Base-by-base conservation (phyloP, 1,140 invertebrate species). In the Oppia nitens region DNA sequence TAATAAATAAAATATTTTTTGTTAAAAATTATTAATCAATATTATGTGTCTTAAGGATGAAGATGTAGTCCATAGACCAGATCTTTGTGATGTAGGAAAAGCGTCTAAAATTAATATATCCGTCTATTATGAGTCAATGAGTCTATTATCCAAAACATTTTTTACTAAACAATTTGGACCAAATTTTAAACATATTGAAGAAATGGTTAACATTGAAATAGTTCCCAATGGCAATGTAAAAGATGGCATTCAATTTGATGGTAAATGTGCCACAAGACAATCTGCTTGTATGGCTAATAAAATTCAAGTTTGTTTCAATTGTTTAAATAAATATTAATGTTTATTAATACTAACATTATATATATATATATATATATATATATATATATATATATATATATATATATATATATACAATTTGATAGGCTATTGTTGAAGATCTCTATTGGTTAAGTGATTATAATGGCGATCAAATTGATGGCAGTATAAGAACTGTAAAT, bases 171-270 rank as follows among this genome's bases (percentile, higher is more conserved):
- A 57, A 57, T 60, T 40, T 1, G 25, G 59, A 20, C 58, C 59
- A 3, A 29, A 21, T 2, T 60, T 59, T 32, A 40, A 32, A 11
- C 25, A 32, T 25, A 60, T 60, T 47, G 58, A 60, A 28, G 58
- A 60, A 32, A 59, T 60, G 59, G 58, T 32, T 24, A 17, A 60
- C 9, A 47, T 60, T 25, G 9, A 40, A 61, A 55, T 60, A 12
- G n/a, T 32, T 24, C 58, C 58, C 12, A 27, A n/a, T 47, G 58
- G 58, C 11, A 59, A 60, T 60, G 27, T 47, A 12, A 20, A 27
- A 11, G 57, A 60, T 11, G 20, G 14, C 14, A 25, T 58, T 1
- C 2, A 4, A 2, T 32, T 17, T 2, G 27, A 50, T 57, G 58
- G 58, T 12, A 32, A 20, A 12, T 60, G 58, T 59, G 59, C 40